Evolutionary conservation across 2,797 vertebrate genomes (phyloP).

Genomic region (Chiroxiphia lanceolata): DNA sequence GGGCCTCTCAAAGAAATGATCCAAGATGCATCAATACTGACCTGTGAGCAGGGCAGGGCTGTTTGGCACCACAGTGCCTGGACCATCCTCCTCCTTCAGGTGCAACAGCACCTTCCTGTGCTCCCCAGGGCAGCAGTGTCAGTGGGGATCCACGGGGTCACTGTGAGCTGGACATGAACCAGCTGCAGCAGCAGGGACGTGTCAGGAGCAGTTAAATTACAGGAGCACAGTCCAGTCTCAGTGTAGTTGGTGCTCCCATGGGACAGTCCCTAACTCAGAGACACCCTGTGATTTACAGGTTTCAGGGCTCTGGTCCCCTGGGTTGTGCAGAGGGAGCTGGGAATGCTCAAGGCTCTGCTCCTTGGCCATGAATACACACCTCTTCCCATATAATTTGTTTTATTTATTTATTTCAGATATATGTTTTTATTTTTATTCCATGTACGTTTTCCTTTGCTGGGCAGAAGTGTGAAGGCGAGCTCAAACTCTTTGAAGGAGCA

Average conservation of each 20-base stretch:
- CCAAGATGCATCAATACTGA: rapidly evolving
- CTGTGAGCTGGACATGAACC: too few relatives aligned
- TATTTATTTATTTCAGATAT: neutral
- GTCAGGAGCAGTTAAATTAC: neutral
- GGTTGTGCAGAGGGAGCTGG: neutral
- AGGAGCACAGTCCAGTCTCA: neutral
- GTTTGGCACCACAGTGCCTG: rapidly evolving
- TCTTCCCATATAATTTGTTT: neutral
- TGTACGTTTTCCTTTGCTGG: neutral
- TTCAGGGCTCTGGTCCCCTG: neutral
- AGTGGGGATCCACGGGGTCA: rapidly evolving
- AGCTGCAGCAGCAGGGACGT: neutral
- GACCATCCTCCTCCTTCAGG: neutral
- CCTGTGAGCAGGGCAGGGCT: rapidly evolving
- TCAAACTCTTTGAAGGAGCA: neutral
- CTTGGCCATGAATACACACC: neutral
- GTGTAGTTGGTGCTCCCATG: rapidly evolving
- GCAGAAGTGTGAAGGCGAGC: neutral
- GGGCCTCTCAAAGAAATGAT: neutral
- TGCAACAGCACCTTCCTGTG: too few relatives aligned
- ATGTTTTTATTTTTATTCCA: neutral
- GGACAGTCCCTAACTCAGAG: neutral
- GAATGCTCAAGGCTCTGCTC: neutral
- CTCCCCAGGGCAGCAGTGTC: neutral
- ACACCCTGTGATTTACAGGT: neutral